Evolutionary conservation across 1,140 invertebrate species (phyloP), one percentile per base, ranked within the genome.

Genomic region (Bradynema listronoti): DNA sequence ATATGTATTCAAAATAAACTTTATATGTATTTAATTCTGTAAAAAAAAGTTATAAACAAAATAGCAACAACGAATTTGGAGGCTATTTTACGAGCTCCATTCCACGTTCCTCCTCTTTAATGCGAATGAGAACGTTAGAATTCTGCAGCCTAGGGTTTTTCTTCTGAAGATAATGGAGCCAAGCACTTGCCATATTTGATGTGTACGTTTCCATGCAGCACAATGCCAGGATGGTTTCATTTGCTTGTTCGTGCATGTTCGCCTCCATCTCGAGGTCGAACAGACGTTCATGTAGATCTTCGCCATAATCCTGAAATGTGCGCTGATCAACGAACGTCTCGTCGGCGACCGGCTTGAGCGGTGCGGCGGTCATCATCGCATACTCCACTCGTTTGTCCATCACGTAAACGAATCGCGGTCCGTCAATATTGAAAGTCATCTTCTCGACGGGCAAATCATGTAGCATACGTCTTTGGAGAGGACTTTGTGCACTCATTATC

Each of bases 361-460:
- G 79, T 64, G 90, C 85, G 24, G 86, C 86, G 65, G 85, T 82
- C 4, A 97, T 79, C 7, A 88, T 82, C 77, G 94, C 94, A 80
- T 96, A 96, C 65, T 86, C 85, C 7, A 94, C 84, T 32, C 81
- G 81, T 42, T 84, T 81, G 72, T 87, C 82, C 47, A 83, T 81
- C 19, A 96, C 75, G 85, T 88, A 95, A 11, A 93, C 83, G 56
- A 81, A 80, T 78, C 85, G 91, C 0, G 88, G 86, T 4, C 92
- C 93, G 80, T 94, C 89, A 0, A 97, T 87, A 75, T 85, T 87
- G n/a, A n/a, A n/a, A n/a, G n/a, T n/a, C n/a, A n/a, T n/a, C n/a
- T n/a, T n/a, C 14, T 83, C 80, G 43, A 85, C 81, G n/a, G 75
- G 67, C 71, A 91, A 87, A 57, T 85, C 80, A n/a, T 80, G 71